Evolutionary conservation across 2,797 vertebrate species (phyloP).

Genomic region (Sebastes hubbsi): DNA sequence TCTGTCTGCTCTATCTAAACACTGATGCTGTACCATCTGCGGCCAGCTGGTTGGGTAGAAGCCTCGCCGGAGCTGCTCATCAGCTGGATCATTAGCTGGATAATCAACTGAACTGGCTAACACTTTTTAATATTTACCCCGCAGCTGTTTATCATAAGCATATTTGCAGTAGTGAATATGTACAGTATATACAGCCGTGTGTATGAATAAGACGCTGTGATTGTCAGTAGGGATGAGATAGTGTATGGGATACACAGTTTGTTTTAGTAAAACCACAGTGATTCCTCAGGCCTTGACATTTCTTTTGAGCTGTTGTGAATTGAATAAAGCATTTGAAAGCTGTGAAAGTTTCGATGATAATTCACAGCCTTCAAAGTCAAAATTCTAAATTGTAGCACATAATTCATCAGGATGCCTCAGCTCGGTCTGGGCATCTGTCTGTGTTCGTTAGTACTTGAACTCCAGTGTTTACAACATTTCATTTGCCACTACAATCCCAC

Average conservation of each 20-base stretch:
- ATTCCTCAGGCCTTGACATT: neutral
- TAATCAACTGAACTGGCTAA: slow-evolving; percentile 46
- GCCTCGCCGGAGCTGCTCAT: slow-evolving; percentile 34
- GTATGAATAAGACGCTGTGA: neutral
- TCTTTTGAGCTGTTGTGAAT: neutral
- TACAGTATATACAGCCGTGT: neutral
- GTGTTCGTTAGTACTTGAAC: neutral
- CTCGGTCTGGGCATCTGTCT: neutral
- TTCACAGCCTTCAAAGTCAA: neutral
- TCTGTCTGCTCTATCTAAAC: slow-evolving; percentile 48
- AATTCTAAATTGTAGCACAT: neutral
- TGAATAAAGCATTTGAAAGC: neutral
- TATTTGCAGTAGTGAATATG: neutral
- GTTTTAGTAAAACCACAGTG: neutral
- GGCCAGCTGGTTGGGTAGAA: slow-evolving; percentile 53
- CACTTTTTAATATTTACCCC: slow-evolving; percentile 8
- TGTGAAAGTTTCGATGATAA: neutral
- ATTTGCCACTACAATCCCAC: neutral
- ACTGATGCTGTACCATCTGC: slow-evolving; percentile 55
- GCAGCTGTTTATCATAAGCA: slow-evolving; percentile 19
- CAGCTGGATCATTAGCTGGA: slow-evolving; percentile 49
- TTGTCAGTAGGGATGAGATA: neutral
- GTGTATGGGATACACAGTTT: neutral
- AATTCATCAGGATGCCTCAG: neutral
- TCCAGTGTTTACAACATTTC: neutral